phyloP scores from a whole-genome alignment of 2,888 invertebrate species.

The Patella ulyssiponensis region DNA sequence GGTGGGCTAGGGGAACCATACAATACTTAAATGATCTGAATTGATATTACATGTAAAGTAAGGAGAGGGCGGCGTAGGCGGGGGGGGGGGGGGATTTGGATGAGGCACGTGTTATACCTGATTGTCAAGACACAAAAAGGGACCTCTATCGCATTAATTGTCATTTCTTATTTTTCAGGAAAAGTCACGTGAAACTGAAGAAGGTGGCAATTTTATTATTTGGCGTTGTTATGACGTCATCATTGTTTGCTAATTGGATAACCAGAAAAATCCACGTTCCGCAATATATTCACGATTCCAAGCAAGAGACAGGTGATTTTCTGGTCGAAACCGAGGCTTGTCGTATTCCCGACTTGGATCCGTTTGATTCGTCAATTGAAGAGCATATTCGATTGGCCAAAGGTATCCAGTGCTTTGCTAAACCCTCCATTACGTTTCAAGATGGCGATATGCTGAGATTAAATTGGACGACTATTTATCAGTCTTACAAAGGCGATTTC shows the following conservation, averaged over 20 bases:
- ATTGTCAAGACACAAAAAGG: too few relatives aligned
- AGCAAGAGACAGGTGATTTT: conserved; percentile 37
- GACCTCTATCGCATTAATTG: not conserved
- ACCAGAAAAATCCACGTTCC: not conserved
- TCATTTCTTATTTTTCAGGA: not conserved
- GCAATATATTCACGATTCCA: not conserved
- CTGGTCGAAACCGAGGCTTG: conserved; percentile 63
- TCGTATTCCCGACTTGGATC: conserved; percentile 64
- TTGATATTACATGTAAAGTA: too few relatives aligned
- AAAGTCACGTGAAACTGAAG: not conserved
- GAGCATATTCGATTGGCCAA: conserved; percentile 44
- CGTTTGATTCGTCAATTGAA: conserved; percentile 55
- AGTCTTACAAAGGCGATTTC: conserved; percentile 48
- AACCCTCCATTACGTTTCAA: conserved; percentile 56
- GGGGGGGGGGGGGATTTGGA: too few relatives aligned
- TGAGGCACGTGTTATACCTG: too few relatives aligned
- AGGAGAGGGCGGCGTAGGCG: too few relatives aligned
- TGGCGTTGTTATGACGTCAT: not conserved
- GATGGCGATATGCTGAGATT: conserved; percentile 46
- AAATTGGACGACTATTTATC: conserved; percentile 48
- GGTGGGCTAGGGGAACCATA: too few relatives aligned
- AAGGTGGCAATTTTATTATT: not conserved
- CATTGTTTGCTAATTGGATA: not conserved
- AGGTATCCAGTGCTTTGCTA: conserved; percentile 46
- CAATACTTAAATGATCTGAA: too few relatives aligned